A percentile compares a stretch with the other conserved stretches of the same genome.
phyloP scores from a whole-genome alignment of 2,797 vertebrate genomes.

The Amblyraja radiata region DNA sequence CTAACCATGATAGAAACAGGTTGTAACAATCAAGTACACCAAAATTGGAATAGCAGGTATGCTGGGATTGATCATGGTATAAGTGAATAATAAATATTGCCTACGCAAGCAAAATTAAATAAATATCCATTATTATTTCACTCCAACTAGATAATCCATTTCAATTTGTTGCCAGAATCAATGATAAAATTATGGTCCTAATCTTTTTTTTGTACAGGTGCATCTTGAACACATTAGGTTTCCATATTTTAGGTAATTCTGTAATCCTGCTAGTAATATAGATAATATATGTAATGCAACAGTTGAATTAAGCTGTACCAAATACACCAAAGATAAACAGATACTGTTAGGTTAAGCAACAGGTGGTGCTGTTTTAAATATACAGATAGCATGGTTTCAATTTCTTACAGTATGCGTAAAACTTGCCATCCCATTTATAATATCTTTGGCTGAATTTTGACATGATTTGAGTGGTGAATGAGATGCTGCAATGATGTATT shows the following conservation, averaged over 20 bases:
- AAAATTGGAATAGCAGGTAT: background rate
- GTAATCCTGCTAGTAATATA: background rate
- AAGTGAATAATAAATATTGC: background rate
- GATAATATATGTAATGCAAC: background rate
- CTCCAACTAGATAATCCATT: background rate
- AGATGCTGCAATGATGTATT: constrained; percentile 8
- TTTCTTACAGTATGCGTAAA: background rate
- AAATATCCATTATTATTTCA: background rate
- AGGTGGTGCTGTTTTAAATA: background rate
- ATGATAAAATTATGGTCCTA: background rate
- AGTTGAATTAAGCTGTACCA: background rate
- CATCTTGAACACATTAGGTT: background rate
- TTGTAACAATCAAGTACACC: background rate
- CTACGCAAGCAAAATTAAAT: background rate
- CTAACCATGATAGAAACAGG: background rate
- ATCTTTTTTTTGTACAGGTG: background rate
- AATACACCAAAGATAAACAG: background rate
- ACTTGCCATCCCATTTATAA: background rate
- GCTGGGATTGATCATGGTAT: background rate
- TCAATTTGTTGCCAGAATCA: background rate
- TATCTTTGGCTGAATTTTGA: constrained; percentile 9
- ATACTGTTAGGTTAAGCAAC: background rate
- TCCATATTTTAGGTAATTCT: background rate
- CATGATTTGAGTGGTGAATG: constrained; percentile 1
- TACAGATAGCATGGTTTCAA: constrained; percentile 17